phyloP scores from a whole-genome alignment of 2,797 vertebrate species.

The Mus spretus region DNA sequence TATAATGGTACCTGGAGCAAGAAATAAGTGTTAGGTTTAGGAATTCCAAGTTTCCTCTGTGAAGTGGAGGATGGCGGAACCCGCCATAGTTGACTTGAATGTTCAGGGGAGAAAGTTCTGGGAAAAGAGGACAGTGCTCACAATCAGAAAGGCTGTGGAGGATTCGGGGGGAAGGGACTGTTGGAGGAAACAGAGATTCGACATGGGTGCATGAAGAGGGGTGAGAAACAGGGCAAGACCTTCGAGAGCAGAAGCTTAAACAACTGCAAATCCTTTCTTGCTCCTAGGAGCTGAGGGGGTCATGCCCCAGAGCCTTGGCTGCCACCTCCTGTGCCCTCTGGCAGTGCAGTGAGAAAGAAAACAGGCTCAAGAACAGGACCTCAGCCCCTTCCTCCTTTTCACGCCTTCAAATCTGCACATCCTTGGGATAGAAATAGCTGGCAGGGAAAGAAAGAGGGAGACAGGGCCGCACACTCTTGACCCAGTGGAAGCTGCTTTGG shows the following conservation, averaged over 20 bases:
- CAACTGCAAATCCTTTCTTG: fast-evolving
- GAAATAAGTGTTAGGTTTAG: background rate
- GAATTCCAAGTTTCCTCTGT: background rate
- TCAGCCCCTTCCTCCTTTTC: background rate
- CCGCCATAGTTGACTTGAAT: fast-evolving
- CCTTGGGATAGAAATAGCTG: background rate
- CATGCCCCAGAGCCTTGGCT: background rate
- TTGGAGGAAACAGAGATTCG: background rate
- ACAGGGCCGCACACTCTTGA: background rate
- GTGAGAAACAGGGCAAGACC: background rate
- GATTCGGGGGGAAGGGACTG: fast-evolving
- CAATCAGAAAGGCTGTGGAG: background rate
- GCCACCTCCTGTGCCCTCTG: background rate
- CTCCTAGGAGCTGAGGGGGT: background rate
- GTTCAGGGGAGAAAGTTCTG: background rate
- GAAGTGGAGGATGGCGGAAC: too few relatives aligned
- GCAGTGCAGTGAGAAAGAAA: background rate
- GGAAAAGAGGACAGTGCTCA: background rate
- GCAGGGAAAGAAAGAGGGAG: background rate
- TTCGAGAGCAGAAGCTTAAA: background rate
- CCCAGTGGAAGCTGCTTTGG: background rate
- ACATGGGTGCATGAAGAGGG: fast-evolving
- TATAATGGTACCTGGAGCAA: background rate
- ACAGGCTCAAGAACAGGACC: fast-evolving
- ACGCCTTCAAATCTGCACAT: background rate